Conservation (phyloP, 35 echinoderm and acorn worm genomes). For the Acanthaster planci region DNA sequence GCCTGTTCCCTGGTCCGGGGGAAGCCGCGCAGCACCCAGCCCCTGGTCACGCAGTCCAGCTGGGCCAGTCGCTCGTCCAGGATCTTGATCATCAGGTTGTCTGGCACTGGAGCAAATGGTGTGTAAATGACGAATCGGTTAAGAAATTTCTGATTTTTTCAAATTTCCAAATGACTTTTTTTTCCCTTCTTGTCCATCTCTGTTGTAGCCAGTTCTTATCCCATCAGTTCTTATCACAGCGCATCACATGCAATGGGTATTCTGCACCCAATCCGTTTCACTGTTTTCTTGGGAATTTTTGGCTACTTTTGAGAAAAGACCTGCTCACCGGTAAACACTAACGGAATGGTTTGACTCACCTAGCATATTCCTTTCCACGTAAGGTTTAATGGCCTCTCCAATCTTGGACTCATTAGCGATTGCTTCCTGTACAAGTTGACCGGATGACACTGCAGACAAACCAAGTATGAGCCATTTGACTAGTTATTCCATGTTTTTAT, state of each 20-base stretch:
- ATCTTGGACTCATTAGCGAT: conserved; percentile 89
- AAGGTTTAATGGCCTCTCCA: conserved; percentile 92
- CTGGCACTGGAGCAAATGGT: conserved; percentile 65
- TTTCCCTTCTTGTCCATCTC: too few species aligned
- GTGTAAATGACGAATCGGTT: too few species aligned
- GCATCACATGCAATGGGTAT: too few species aligned
- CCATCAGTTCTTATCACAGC: too few species aligned
- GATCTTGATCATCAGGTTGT: conserved; percentile 92
- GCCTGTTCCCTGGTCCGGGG: conserved; percentile 96
- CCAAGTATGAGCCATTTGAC: neutral
- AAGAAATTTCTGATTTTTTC: too few species aligned
- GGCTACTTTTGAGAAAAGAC: too few species aligned
- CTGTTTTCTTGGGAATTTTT: too few species aligned
- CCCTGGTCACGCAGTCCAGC: conserved; percentile 81
- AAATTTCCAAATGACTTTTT: too few species aligned
- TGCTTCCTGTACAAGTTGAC: conserved; percentile 92
- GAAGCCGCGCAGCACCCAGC: conserved; percentile 96
- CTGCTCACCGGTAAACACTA: too few species aligned
- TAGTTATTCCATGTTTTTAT: neutral
- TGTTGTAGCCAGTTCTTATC: too few species aligned
- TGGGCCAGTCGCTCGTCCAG: conserved; percentile 85
- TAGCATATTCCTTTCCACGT: conserved; percentile 89
- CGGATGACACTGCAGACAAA: conserved; percentile 82
- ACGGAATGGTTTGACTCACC: conserved; percentile 53
- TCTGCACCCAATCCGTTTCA: too few species aligned